These are phyloP conservation scores for Coelogynopora nodosa DNA, from an alignment of 2,888 invertebrate species.

Conservation along the genomic window DNA sequence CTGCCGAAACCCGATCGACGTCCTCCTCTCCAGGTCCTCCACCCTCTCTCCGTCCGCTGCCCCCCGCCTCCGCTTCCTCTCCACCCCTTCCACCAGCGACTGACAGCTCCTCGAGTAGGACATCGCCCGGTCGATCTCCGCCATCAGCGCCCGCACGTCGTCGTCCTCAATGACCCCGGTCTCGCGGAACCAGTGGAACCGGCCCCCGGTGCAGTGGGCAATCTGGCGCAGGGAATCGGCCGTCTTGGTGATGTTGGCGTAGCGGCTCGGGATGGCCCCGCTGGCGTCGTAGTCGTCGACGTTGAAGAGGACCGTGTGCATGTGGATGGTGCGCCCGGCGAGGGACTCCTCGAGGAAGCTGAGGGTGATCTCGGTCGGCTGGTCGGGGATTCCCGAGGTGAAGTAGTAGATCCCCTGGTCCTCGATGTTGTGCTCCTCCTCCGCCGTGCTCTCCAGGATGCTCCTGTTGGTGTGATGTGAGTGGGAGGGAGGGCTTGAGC, in stretches of 20 bases:
- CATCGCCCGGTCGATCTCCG: conserved; percentile 61
- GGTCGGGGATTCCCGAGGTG: conserved; percentile 62
- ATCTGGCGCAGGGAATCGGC: conserved; percentile 59
- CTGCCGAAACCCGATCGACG: background rate
- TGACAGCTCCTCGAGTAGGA: conserved; percentile 58
- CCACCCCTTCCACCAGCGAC: background rate
- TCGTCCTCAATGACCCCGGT: conserved; percentile 62
- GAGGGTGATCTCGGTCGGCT: conserved; percentile 47
- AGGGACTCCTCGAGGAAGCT: conserved; percentile 42
- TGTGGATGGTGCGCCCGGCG: conserved; percentile 39
- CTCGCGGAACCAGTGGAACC: conserved; percentile 62
- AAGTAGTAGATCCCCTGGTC: conserved; percentile 61
- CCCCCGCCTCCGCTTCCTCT: background rate
- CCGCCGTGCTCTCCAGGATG: conserved; percentile 61
- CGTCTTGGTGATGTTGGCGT: conserved; percentile 60
- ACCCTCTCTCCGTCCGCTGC: background rate
- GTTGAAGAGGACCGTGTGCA: conserved; percentile 61
- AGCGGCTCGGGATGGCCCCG: conserved; percentile 60
- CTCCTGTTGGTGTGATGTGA: conserved; percentile 49
- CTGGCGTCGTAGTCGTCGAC: conserved; percentile 60
- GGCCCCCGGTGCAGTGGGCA: conserved; percentile 59
- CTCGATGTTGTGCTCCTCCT: conserved; percentile 58
- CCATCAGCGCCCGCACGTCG: conserved; percentile 58
- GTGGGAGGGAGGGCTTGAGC: no score
- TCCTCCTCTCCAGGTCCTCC: background rate